Conservation (phyloP, 2,113 vertebrate species). For the Mormyrus iriodes region DNA sequence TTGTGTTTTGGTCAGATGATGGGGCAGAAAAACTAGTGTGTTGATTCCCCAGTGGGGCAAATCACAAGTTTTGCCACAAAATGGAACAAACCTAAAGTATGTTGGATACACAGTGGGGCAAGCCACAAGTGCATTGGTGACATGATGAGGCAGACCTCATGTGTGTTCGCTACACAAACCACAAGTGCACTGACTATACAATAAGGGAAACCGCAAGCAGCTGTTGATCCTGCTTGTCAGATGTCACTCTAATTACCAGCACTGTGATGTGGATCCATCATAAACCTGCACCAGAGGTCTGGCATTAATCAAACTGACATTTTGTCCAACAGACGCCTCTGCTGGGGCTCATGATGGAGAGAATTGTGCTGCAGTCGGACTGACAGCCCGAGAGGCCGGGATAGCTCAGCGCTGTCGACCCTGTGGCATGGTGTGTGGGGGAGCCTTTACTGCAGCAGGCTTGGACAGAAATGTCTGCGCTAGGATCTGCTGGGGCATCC, state of each 20-base stretch:
- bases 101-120: background rate
- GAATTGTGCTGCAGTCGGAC: background rate
- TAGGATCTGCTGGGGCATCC: conserved; percentile 7
- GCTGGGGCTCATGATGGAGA: background rate
- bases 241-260: background rate
- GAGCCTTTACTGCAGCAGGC: background rate
- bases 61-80: background rate
- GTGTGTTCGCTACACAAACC: background rate
- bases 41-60: background rate
- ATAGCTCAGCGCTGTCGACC: background rate
- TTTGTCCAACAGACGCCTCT: background rate
- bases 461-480: background rate
- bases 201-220: background rate
- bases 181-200: background rate
- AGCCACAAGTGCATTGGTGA: background rate
- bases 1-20: background rate
- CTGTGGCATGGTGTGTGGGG: background rate
- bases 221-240: conserved; percentile 6
- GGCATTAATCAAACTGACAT: conserved; percentile 15
- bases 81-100: background rate
- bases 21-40: background rate
- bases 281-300: background rate
- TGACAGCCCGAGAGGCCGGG: background rate
- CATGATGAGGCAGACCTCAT: background rate
- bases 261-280: conserved; percentile 11